These are phyloP conservation scores for Nephrotoma flavescens DNA, from an alignment of 2,888 invertebrate genomes.

Conservation along the genomic window DNA sequence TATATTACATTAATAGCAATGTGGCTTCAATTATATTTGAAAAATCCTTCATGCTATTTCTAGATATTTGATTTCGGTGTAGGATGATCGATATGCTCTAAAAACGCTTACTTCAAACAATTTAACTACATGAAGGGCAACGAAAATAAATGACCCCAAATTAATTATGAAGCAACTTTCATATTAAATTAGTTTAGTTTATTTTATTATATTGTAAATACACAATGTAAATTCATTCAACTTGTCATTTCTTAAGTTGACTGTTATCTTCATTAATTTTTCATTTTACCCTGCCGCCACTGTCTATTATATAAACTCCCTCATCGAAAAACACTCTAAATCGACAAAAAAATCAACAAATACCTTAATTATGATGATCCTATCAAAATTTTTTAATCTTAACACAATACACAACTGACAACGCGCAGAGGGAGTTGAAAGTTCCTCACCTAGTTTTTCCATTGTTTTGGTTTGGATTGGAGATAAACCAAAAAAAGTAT, in stretches of 20 bases:
- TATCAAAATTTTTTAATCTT: background rate
- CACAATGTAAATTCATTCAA: background rate
- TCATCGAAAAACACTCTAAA: background rate
- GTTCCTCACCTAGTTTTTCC: background rate
- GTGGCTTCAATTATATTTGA: background rate
- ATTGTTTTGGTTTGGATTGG: background rate
- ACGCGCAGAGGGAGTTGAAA: background rate
- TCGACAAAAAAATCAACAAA: background rate
- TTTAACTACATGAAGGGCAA: background rate
- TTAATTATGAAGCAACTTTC: background rate
- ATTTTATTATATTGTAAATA: background rate
- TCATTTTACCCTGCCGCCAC: background rate
- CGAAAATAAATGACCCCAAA: background rate
- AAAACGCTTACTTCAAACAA: background rate
- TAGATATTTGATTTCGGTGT: background rate
- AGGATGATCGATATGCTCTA: background rate
- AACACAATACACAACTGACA: background rate
- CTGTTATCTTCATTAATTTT: background rate
- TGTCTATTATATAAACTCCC: background rate
- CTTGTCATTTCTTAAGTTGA: no score
- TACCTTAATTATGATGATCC: background rate
- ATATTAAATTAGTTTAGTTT: background rate
- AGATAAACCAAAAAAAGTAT: background rate
- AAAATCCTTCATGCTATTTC: background rate
- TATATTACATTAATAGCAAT: background rate